Conservation (phyloP, 2,888 invertebrate species). For the Caenorhabditis macrosperma region DNA sequence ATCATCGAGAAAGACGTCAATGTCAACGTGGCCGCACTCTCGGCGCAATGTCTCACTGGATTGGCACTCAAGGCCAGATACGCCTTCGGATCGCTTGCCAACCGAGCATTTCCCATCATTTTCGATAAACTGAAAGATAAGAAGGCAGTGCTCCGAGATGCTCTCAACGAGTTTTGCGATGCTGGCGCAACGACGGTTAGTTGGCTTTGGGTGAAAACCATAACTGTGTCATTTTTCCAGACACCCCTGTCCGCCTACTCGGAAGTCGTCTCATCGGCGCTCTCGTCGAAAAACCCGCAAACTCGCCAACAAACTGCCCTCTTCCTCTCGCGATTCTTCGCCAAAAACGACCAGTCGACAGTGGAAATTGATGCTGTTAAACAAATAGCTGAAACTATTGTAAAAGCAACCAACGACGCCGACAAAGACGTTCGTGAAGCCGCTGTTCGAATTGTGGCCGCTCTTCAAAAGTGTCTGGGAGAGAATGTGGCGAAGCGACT, state of each 20-base stretch:
- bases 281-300: constrained; percentile 81
- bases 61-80: constrained; percentile 91
- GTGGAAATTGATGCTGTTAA: constrained; percentile 81
- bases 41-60: constrained; percentile 88
- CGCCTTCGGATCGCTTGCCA: constrained; percentile 90
- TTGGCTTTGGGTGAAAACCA: too few species aligned
- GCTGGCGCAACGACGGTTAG: constrained; percentile 85
- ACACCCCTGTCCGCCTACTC: constrained; percentile 83
- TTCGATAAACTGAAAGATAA: constrained; percentile 98
- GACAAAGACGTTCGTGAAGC: constrained; percentile 64
- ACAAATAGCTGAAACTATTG: constrained; percentile 71
- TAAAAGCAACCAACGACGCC: constrained; percentile 58
- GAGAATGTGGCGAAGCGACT: constrained; percentile 91
- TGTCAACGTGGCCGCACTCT: constrained; percentile 91
- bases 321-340: constrained; percentile 60
- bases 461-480: constrained; percentile 92
- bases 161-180: constrained; percentile 91
- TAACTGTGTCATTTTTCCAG: constrained; percentile 82
- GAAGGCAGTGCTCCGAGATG: constrained; percentile 90
- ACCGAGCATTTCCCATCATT: constrained; percentile 83
- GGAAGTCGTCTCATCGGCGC: constrained; percentile 89
- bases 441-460: constrained; percentile 86
- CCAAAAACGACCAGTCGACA: constrained; percentile 64
- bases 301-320: constrained; percentile 81
- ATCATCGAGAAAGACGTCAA: constrained; percentile 94